These are phyloP conservation scores for Timandra comae DNA, from an alignment of 2,888 invertebrate species.

Conservation along the genomic window DNA sequence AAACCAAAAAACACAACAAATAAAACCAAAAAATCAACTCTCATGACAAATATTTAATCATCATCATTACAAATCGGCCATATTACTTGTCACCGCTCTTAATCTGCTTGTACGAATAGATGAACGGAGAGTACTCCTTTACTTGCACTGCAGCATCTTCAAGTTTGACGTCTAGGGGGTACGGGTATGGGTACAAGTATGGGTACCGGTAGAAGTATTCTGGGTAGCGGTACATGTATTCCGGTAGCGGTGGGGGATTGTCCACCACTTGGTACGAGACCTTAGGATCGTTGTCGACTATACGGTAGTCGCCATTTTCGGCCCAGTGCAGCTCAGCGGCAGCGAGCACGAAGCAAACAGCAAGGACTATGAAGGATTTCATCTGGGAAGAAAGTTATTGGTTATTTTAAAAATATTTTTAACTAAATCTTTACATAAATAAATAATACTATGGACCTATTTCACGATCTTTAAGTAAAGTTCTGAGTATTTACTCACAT, in stretches of 20 bases:
- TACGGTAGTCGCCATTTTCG: conserved; percentile 20
- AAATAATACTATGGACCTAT: no score
- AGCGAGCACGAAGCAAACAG: conserved; percentile 17
- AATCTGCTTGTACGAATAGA: conserved; percentile 16
- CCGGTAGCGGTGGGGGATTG: background rate
- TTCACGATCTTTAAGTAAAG: no score
- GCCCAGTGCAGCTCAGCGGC: conserved; percentile 24
- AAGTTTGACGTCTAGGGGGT: conserved; percentile 2
- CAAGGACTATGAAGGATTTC: conserved; percentile 23
- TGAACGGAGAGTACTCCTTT: conserved; percentile 6
- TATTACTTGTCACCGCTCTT: no score
- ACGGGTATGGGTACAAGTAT: conserved; percentile 1
- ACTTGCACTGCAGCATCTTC: background rate
- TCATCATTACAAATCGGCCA: no score
- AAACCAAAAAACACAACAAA: background rate
- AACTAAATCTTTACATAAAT: background rate
- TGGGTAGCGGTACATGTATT: conserved; percentile 5
- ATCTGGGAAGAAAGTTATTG: conserved; percentile 24
- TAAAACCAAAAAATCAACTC: background rate
- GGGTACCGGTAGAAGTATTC: conserved; percentile 7
- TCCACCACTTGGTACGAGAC: conserved; percentile 4
- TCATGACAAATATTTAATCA: conserved; percentile 3
- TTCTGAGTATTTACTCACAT: no score
- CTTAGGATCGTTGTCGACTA: conserved; percentile 7
- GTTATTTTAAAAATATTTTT: background rate